Evolutionary conservation across 2,888 invertebrate genomes (phyloP), one percentile per base, ranked within the genome.

Genomic region (Platycnemis pennipes): DNA sequence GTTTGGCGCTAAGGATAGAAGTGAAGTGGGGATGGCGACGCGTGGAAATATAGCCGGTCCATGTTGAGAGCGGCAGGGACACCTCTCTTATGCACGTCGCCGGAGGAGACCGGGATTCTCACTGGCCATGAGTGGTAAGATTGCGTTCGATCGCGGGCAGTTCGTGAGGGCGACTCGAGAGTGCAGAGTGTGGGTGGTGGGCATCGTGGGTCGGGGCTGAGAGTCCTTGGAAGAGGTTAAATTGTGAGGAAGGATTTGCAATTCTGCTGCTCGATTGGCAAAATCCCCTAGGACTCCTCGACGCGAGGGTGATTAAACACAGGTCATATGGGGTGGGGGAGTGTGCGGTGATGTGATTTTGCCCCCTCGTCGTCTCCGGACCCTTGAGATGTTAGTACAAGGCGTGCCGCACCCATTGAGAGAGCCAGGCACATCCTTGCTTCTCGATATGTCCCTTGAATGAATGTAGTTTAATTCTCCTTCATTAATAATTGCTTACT

Each of bases 211-310:
- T 37, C 19, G 63, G 91, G 63, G 56, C 2, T 8, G 63, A 31
- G n/a, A 69, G 42, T 63, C 91, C 91, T 56, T 46, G 45, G n/a
- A 42, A 56, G 91, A 53, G 91, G 56, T 19, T 42, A 56, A 89
- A 44, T 63, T 45, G 63, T 44, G 63, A 37, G 49, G 88, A 89
- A 89, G 88, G 63, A 91, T 91, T 91, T 63, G 42, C 63, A 44
- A 26, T 91, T 63, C 63, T 63, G 56, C 63, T 63, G 91, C 91
- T 91, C 91, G 63, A 91, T 91, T 91, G 91, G 63, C 44, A 13
- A 44, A 91, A 56, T 91, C 56, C 89, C 53, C 46, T 53, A 19
- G 91, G 63, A n/a, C 91, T 77, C n/a, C 13, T n/a, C 2, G 63
- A 91, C 56, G 63, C 63, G 26, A 45, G 56, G 63, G 44, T 69